Evolutionary conservation across 2,888 invertebrate genomes (phyloP).

Genomic region (Microdon myrmicae): DNA sequence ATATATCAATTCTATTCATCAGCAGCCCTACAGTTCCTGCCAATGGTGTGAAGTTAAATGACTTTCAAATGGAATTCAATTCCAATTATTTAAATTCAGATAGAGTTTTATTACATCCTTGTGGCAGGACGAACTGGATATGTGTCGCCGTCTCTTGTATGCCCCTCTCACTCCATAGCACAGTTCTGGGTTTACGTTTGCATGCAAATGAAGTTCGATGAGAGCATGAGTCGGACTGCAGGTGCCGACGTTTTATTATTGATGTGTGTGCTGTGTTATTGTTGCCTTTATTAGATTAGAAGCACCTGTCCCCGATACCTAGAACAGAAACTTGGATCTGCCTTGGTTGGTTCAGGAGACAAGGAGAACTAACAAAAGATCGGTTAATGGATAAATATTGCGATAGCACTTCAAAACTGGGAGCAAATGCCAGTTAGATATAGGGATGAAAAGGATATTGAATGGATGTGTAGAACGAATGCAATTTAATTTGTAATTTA

Average conservation of each 20-base stretch:
- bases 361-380: conserved; percentile 50
- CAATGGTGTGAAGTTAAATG: conserved; percentile 52
- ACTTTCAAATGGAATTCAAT: conserved; percentile 52
- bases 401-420: conserved; percentile 48
- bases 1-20: conserved; percentile 50
- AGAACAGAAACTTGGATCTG: conserved; percentile 2
- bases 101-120: conserved; percentile 51
- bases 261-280: conserved; percentile 38
- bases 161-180: conserved; percentile 1
- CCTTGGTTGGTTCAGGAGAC: conserved; percentile 10
- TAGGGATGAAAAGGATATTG: conserved; percentile 12
- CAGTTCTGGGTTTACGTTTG: not conserved
- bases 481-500: conserved; percentile 51
- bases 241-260: conserved; percentile 47
- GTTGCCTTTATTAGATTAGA: conserved; percentile 51
- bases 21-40: too few relatives aligned
- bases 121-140: not conserved
- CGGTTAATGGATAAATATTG: conserved; percentile 52
- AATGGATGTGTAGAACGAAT: conserved; percentile 24
- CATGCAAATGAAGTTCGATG: conserved; percentile 27
- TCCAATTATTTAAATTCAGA: conserved; percentile 53
- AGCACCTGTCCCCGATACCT: conserved; percentile 40
- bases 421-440: too few relatives aligned
- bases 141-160: not conserved
- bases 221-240: conserved; percentile 5